A percentile compares a stretch with the other conserved stretches of the same genome.
These are phyloP conservation scores for Latrodectus elegans DNA, from an alignment of 2,888 invertebrate species.

Conservation along the genomic window DNA sequence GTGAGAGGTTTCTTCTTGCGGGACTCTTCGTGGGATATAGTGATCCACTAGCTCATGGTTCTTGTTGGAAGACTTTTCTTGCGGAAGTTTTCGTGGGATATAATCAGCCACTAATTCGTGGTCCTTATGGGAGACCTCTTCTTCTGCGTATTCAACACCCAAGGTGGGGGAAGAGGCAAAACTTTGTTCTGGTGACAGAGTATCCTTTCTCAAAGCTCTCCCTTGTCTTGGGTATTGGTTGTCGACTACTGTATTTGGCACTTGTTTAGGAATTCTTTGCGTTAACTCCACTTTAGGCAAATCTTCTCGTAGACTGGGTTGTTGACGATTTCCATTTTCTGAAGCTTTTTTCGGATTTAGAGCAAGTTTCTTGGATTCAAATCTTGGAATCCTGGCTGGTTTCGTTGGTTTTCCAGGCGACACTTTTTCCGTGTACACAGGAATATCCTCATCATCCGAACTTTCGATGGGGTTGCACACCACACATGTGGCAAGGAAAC, in stretches of 20 bases:
- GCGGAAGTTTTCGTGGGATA: no score
- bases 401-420: constrained; percentile 32
- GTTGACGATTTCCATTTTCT: neutral
- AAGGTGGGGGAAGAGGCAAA: constrained; percentile 28
- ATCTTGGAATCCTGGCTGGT: constrained; percentile 36
- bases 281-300: constrained; percentile 21
- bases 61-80: no score
- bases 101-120: neutral
- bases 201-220: constrained; percentile 4
- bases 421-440: constrained; percentile 62
- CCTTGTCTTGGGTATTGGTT: constrained; percentile 12
- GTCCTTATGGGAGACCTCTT: constrained; percentile 2
- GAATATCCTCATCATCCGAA: constrained; percentile 49
- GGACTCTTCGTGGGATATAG: neutral
- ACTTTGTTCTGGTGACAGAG: constrained; percentile 18
- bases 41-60: no score
- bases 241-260: neutral
- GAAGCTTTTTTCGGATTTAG: neutral
- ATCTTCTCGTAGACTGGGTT: neutral
- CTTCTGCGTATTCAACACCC: constrained; percentile 55
- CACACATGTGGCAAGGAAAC: constrained; percentile 21
- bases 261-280: constrained; percentile 15
- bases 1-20: neutral
- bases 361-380: constrained; percentile 40
- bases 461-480: constrained; percentile 30